Percentiles rank a stretch among this genome's conserved stretches.
Conservation (phyloP, 2,113 vertebrate species). For the Phaetusa simplex region DNA sequence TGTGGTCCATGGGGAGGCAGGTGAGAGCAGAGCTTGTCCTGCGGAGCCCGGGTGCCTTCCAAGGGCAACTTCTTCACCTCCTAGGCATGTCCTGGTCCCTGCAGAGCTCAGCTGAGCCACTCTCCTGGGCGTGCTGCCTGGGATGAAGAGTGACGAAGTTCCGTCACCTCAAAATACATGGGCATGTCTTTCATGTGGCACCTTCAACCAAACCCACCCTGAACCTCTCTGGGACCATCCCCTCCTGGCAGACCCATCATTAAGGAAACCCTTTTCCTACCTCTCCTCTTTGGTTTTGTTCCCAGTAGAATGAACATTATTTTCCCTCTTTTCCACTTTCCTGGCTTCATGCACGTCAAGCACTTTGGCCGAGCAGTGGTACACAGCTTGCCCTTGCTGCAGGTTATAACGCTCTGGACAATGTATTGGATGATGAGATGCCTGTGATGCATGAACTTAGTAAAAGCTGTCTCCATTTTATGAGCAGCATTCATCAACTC, state of each 20-base stretch:
- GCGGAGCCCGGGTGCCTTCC: not conserved
- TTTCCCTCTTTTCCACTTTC: not conserved
- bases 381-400: not conserved
- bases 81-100: not conserved
- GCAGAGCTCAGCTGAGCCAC: not conserved
- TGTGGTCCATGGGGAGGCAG: not conserved
- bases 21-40: not conserved
- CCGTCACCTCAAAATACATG: not conserved
- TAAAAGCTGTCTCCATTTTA: not conserved
- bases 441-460: not conserved
- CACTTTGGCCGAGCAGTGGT: not conserved
- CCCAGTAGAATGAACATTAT: not conserved
- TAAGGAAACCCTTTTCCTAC: not conserved
- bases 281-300: not conserved
- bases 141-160: not conserved
- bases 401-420: fast-evolving
- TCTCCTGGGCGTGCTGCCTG: not conserved
- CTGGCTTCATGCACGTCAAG: not conserved
- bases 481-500: not conserved
- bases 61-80: not conserved
- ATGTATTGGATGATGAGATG: not conserved
- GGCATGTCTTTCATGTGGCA: not conserved
- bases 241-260: not conserved
- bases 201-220: not conserved
- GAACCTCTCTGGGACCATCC: not conserved